Percentiles rank a stretch among this genome's conserved stretches.
phyloP scores from a whole-genome alignment of 2,797 vertebrate species.

The Anguilla anguilla region DNA sequence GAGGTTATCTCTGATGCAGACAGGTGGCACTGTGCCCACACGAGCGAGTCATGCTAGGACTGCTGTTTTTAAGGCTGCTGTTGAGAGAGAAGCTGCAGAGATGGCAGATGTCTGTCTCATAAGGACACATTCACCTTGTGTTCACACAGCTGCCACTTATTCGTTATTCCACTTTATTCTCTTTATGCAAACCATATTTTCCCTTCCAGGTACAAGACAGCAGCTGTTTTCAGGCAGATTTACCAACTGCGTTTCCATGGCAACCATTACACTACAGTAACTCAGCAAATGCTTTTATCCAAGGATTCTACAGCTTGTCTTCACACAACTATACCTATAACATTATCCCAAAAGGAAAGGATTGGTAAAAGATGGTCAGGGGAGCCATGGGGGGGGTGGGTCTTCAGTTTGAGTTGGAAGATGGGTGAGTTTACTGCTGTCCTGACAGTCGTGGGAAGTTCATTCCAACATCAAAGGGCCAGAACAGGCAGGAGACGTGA shows the following conservation, averaged over 20 bases:
- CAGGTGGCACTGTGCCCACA: background rate
- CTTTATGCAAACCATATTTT: constrained; percentile 24
- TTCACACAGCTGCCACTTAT: constrained; percentile 39
- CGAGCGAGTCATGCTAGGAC: background rate
- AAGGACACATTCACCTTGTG: background rate
- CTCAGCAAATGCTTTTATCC: too few relatives aligned
- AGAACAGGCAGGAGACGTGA: background rate
- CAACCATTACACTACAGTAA: constrained; percentile 50
- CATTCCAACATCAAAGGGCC: background rate
- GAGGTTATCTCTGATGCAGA: background rate
- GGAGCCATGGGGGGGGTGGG: background rate
- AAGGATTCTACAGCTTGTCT: background rate
- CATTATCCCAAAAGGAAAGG: background rate
- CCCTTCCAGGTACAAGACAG: constrained; percentile 39
- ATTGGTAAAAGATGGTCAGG: background rate
- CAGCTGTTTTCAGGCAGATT: constrained; percentile 44
- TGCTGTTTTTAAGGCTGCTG: background rate
- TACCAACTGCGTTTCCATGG: constrained; percentile 62
- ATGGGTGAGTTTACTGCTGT: background rate
- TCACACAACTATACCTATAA: background rate
- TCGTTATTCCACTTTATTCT: background rate
- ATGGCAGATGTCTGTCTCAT: constrained; percentile 16
- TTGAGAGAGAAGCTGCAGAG: background rate
- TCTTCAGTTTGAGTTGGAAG: too few relatives aligned
- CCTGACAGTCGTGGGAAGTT: background rate